phyloP scores from a whole-genome alignment of 2,113 vertebrate species.

The Neoarius graeffei region DNA sequence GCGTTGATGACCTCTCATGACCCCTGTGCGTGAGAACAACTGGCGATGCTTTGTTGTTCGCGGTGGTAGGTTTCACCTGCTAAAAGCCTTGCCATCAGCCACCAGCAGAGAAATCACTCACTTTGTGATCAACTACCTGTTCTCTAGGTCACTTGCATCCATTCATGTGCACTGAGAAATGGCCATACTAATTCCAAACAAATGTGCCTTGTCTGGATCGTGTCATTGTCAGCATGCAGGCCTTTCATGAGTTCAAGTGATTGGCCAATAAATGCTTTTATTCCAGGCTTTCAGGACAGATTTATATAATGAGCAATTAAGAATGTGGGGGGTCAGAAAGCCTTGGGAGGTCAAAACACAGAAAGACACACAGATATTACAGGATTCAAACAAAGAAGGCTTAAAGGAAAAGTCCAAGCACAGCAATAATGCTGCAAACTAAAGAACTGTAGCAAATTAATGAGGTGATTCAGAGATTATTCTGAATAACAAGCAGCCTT shows the following conservation, averaged over 20 bases:
- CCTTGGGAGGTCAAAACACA: slow-evolving; percentile 10
- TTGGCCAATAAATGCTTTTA: slow-evolving; percentile 45
- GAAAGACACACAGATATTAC: slow-evolving; percentile 6
- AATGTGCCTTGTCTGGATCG: slow-evolving; percentile 56
- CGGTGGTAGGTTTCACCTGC: slow-evolving; percentile 70
- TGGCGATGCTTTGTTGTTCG: slow-evolving; percentile 69
- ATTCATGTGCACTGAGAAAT: slow-evolving; percentile 24
- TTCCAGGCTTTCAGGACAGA: slow-evolving; percentile 44
- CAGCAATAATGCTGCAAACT: slow-evolving; percentile 9
- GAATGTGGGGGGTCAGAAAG: slow-evolving; percentile 27
- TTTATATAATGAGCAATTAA: slow-evolving; percentile 51
- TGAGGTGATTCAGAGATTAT: slow-evolving; percentile 38
- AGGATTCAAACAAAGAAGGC: slow-evolving; percentile 12
- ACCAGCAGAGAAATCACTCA: slow-evolving; percentile 66
- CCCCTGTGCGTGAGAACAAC: slow-evolving; percentile 66
- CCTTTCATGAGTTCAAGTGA: slow-evolving; percentile 49
- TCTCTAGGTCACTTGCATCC: slow-evolving; percentile 44
- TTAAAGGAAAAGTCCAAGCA: slow-evolving; percentile 26
- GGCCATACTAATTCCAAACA: slow-evolving; percentile 58
- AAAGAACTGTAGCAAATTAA: slow-evolving; percentile 32
- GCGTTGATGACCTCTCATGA: slow-evolving; percentile 65
- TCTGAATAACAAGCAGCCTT: slow-evolving; percentile 41
- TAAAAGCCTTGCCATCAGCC: slow-evolving; percentile 69
- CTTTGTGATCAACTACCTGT: slow-evolving; percentile 62
- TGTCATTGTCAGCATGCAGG: slow-evolving; percentile 45